Evolutionary conservation across 2,888 invertebrate species (phyloP).

Genomic region (Drosophila pseudotakahashii): DNA sequence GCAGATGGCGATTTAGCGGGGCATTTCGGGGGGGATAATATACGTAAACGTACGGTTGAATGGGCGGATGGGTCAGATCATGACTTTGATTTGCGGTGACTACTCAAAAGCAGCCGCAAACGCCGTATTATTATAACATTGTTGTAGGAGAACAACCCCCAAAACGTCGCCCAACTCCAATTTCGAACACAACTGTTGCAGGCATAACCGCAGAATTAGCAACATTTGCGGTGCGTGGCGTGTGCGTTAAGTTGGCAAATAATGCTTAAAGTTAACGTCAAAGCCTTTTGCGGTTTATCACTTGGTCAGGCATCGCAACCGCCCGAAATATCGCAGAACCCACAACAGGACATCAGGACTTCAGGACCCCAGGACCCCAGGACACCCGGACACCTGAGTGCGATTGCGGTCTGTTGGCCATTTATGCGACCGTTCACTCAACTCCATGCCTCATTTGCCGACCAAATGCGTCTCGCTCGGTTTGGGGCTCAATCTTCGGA

Average conservation of each 20-base stretch:
- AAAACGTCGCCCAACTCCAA: conserved; percentile 2
- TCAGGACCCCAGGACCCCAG: too few species aligned
- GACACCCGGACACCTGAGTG: conserved; percentile 21
- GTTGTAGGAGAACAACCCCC: conserved; percentile 9
- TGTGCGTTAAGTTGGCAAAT: conserved; percentile 69
- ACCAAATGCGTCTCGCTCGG: conserved; percentile 39
- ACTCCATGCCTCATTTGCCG: conserved; percentile 46
- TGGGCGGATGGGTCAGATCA: conserved; percentile 44
- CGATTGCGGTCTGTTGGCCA: conserved; percentile 32
- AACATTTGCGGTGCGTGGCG: conserved; percentile 68
- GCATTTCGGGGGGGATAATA: conserved; percentile 4
- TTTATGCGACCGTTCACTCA: conserved; percentile 22
- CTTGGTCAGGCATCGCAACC: conserved; percentile 50
- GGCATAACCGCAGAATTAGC: conserved; percentile 75
- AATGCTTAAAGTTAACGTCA: conserved; percentile 70
- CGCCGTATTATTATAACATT: conserved; percentile 61
- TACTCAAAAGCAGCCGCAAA: conserved; percentile 61
- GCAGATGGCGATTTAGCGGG: conserved; percentile 14
- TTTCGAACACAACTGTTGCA: conserved; percentile 63
- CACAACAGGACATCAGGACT: conserved; percentile 1
- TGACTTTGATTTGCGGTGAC: conserved; percentile 70
- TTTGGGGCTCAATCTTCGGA: conserved; percentile 19
- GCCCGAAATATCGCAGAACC: conserved; percentile 4
- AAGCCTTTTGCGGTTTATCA: conserved; percentile 76
- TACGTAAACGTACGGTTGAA: conserved; percentile 6